phyloP scores from a whole-genome alignment of 2,888 invertebrate genomes.

The Cheilosia variabilis region DNA sequence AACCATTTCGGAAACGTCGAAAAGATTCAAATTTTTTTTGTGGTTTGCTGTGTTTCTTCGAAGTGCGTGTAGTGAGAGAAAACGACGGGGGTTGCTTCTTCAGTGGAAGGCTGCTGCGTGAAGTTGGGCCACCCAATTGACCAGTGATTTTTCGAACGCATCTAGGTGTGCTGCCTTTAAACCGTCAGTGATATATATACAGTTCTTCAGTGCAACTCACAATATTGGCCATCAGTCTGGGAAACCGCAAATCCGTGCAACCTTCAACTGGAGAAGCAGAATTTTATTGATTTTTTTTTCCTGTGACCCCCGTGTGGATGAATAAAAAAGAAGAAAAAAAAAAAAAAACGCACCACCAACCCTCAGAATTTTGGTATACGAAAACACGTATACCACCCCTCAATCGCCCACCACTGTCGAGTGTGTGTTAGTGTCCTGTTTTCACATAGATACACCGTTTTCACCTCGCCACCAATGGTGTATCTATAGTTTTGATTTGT shows the following conservation, averaged over 20 bases:
- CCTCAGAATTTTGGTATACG: constrained; percentile 56
- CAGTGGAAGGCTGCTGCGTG: constrained; percentile 35
- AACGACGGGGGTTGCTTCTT: constrained; percentile 32
- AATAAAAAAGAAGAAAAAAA: constrained; percentile 26
- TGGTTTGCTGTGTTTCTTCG: neutral
- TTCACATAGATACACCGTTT: constrained; percentile 42
- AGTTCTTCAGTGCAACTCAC: too few species aligned
- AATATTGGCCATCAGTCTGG: neutral
- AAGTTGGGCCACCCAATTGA: neutral
- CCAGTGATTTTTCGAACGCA: neutral
- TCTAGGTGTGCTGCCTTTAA: neutral
- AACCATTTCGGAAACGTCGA: neutral
- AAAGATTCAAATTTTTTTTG: neutral
- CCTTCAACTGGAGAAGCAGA: constrained; percentile 72
- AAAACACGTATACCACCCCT: constrained; percentile 65
- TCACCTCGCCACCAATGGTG: constrained; percentile 64
- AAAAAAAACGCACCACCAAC: constrained; percentile 60
- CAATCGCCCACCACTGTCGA: constrained; percentile 5
- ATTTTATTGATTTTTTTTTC: constrained; percentile 71
- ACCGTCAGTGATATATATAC: too few species aligned
- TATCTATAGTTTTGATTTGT: constrained; percentile 37
- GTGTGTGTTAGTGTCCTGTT: constrained; percentile 27
- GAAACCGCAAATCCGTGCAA: constrained; percentile 51
- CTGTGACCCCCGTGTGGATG: constrained; percentile 38
- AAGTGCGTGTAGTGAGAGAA: constrained; percentile 18